Percentiles rank a stretch among this genome's conserved stretches.
Conservation (phyloP, 2,797 vertebrate genomes). For the Cyprinella venusta region DNA sequence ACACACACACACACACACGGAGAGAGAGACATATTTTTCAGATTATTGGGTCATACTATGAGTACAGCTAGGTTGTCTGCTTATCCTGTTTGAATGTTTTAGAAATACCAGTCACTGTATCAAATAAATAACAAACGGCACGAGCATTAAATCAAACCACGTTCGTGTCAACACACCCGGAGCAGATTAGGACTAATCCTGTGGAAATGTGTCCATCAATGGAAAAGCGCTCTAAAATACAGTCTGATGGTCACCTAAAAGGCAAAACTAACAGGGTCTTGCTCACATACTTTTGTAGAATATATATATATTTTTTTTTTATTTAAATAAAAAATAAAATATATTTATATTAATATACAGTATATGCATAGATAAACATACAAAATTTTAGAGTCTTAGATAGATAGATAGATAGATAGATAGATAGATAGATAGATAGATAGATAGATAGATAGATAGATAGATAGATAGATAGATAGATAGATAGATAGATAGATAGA, state of each 20-base stretch:
- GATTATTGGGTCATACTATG: slow-evolving; percentile 6
- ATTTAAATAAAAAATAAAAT: too few relatives aligned
- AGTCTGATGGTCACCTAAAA: neutral
- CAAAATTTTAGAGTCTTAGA: neutral
- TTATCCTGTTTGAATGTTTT: neutral
- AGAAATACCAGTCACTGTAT: slow-evolving; percentile 17
- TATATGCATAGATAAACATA: neutral
- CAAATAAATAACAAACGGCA: neutral
- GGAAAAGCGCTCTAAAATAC: neutral
- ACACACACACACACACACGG: neutral
- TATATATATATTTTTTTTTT: too few relatives aligned
- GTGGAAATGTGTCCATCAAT: neutral
- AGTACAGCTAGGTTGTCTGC: neutral
- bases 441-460: too few relatives aligned
- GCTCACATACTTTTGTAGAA: neutral
- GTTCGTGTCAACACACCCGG: neutral
- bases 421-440: too few relatives aligned
- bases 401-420: too few relatives aligned
- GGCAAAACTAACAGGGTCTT: neutral
- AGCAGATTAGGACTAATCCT: slow-evolving; percentile 24
- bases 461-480: too few relatives aligned
- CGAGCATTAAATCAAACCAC: slow-evolving; percentile 10
- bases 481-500: too few relatives aligned
- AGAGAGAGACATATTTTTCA: neutral
- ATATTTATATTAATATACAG: too few relatives aligned